Evolutionary conservation across 2,888 invertebrate genomes (phyloP).

Genomic region (Athripsodes cinereus): DNA sequence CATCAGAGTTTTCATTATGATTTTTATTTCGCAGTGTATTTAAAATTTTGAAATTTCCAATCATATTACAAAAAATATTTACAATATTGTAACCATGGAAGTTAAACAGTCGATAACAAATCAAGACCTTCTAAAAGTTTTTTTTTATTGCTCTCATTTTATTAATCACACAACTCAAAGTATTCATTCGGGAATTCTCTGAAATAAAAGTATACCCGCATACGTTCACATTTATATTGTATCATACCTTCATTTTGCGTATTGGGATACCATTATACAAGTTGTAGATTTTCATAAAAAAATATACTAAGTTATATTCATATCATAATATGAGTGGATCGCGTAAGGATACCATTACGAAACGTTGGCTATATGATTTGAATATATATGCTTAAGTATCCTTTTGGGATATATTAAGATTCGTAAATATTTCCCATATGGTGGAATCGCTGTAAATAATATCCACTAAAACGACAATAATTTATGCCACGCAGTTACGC

Average conservation of each 20-base stretch:
- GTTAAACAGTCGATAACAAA: too few species aligned
- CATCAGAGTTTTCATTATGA: too few species aligned
- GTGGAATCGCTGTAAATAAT: not conserved
- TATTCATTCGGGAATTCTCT: slow-evolving; percentile 15
- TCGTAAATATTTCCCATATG: slow-evolving; percentile 1
- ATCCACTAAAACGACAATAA: not conserved
- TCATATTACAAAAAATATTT: too few species aligned
- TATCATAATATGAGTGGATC: not conserved
- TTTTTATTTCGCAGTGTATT: too few species aligned
- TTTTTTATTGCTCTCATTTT: too few species aligned
- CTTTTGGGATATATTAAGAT: not conserved
- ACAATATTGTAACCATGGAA: too few species aligned
- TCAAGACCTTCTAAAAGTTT: too few species aligned
- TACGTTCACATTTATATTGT: not conserved
- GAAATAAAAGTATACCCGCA: not conserved
- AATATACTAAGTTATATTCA: not conserved
- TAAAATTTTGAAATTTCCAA: too few species aligned
- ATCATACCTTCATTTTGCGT: not conserved
- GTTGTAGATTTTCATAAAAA: slow-evolving; percentile 1
- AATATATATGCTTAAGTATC: not conserved
- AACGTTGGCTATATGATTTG: not conserved
- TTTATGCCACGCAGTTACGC: not conserved
- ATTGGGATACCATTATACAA: not conserved
- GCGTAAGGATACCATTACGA: not conserved
- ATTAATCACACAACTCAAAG: too few species aligned